phyloP scores from a whole-genome alignment of 1,140 invertebrate species.

The Drosophila lacertosa region DNA sequence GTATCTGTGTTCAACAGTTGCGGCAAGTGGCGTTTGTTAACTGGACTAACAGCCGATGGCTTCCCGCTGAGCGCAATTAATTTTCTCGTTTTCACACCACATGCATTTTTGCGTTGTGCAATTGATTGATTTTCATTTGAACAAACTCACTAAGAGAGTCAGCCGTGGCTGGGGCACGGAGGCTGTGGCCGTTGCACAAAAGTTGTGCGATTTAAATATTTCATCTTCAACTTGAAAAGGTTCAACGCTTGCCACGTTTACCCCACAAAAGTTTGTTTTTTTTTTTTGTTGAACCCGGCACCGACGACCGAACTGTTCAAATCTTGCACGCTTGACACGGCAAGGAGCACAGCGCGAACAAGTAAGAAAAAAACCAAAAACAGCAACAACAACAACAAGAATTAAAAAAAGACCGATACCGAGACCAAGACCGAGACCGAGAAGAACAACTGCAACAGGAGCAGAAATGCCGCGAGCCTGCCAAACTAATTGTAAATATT shows the following conservation, averaged over 20 bases:
- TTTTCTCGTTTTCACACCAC: slow-evolving; percentile 67
- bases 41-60: slow-evolving; percentile 26
- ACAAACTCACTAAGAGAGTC: slow-evolving; percentile 27
- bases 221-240: slow-evolving; percentile 19
- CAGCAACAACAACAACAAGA: slow-evolving; percentile 7
- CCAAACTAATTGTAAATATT: slow-evolving; percentile 57
- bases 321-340: slow-evolving; percentile 9
- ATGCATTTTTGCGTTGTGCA: slow-evolving; percentile 60
- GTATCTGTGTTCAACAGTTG: slow-evolving; percentile 35
- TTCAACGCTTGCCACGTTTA: background rate
- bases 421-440: slow-evolving; percentile 13
- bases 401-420: background rate
- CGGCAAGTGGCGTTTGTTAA: slow-evolving; percentile 29
- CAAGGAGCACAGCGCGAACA: slow-evolving; percentile 8
- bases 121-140: slow-evolving; percentile 73
- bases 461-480: slow-evolving; percentile 22
- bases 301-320: slow-evolving; percentile 5
- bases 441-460: slow-evolving; percentile 35
- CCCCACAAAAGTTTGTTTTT: slow-evolving; percentile 8
- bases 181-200: slow-evolving; percentile 4
- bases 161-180: too few species aligned
- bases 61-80: slow-evolving; percentile 67
- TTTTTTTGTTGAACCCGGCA: background rate
- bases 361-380: slow-evolving; percentile 1
- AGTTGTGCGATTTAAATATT: slow-evolving; percentile 30